phyloP scores from a whole-genome alignment of 2,888 invertebrate species.

The Aporophyla nigra region DNA sequence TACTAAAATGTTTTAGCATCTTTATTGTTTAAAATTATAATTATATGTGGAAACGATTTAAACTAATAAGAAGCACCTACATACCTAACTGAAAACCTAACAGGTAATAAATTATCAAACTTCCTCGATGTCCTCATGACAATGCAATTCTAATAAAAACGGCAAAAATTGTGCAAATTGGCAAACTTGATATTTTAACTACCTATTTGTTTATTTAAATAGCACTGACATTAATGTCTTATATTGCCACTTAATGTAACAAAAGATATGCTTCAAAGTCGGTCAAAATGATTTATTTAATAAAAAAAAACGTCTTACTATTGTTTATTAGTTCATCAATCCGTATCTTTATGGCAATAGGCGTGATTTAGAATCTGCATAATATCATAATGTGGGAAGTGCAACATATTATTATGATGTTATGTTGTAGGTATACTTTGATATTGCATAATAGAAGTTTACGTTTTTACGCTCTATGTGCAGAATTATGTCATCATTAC shows the following conservation, averaged over 20 bases:
- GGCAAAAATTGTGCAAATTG: background rate
- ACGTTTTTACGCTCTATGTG: conserved; percentile 12
- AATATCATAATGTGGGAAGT: background rate
- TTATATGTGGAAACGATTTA: background rate
- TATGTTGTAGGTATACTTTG: background rate
- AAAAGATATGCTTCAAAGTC: conserved; percentile 1
- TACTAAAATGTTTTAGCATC: no score
- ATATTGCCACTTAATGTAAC: conserved; percentile 16
- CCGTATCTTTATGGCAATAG: conserved; percentile 30
- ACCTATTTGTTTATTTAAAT: conserved; percentile 1
- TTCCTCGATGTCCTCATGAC: conserved; percentile 1
- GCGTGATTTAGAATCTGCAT: conserved; percentile 7
- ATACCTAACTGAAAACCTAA: background rate
- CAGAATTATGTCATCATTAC: background rate
- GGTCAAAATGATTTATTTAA: conserved; percentile 6
- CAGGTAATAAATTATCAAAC: background rate
- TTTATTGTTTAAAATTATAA: no score
- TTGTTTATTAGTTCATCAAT: conserved; percentile 42
- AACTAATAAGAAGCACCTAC: background rate
- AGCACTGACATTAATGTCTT: background rate
- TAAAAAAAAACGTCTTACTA: conserved; percentile 27
- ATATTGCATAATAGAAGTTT: conserved; percentile 4
- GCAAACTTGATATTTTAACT: background rate
- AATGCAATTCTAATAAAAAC: background rate
- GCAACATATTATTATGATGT: background rate